Conservation (phyloP, 2,113 vertebrate genomes). For the Mormoops blainvillei region DNA sequence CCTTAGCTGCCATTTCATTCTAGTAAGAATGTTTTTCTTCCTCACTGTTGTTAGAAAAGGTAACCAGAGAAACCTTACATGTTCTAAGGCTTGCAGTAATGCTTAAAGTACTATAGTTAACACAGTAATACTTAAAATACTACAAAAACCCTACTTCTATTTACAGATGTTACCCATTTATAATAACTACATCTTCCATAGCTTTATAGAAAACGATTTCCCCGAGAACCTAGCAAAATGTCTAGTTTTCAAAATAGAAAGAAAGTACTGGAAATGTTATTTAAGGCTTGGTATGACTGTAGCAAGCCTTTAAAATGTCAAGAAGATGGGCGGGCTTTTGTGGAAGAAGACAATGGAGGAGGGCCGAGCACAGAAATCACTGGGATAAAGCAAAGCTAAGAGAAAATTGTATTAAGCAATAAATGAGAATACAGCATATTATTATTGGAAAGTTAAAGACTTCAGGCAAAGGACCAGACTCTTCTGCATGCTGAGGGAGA, state of each 20-base stretch:
- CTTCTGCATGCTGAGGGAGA: background rate
- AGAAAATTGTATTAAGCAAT: background rate
- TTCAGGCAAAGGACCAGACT: background rate
- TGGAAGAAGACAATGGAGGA: background rate
- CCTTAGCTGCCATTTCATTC: background rate
- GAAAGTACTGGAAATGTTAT: slow-evolving; percentile 13
- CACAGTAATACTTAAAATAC: background rate
- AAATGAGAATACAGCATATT: background rate
- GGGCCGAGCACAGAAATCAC: background rate
- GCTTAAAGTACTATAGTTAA: background rate
- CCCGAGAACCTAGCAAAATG: slow-evolving; percentile 37
- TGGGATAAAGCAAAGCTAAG: background rate
- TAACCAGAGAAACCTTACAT: background rate
- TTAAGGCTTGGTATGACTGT: background rate
- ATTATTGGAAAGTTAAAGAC: background rate
- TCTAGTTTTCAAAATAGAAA: slow-evolving; percentile 40
- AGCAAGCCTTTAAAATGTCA: slow-evolving; percentile 34
- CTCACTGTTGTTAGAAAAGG: background rate
- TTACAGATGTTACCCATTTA: slow-evolving; percentile 26
- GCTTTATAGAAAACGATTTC: slow-evolving; percentile 21
- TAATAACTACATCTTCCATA: slow-evolving; percentile 22
- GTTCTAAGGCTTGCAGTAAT: background rate
- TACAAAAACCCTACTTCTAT: slow-evolving; percentile 10
- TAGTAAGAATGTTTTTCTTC: slow-evolving; percentile 1
- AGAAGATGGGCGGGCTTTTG: slow-evolving; percentile 16